phyloP scores from a whole-genome alignment of 2,888 invertebrate genomes.

The Panopea generosa region DNA sequence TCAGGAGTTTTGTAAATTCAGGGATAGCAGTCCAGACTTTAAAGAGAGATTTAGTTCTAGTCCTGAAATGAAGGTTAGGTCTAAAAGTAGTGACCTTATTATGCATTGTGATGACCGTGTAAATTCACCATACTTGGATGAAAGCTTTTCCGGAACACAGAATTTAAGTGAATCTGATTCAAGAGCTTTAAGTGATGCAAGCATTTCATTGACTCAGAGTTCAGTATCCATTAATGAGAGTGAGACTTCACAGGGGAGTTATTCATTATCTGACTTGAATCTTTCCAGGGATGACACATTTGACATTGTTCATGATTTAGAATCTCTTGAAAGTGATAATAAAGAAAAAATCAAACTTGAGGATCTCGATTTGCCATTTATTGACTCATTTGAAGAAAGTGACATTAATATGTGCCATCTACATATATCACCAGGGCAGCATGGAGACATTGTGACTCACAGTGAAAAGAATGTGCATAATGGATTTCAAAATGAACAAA shows the following conservation, averaged over 20 bases:
- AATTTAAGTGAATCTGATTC: slow-evolving; percentile 58
- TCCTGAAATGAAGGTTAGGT: slow-evolving; percentile 5
- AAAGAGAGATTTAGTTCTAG: not conserved
- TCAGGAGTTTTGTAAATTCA: slow-evolving; percentile 53
- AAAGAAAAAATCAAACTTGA: slow-evolving; percentile 53
- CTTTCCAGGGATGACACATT: slow-evolving; percentile 53
- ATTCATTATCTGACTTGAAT: slow-evolving; percentile 54
- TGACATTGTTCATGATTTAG: slow-evolving; percentile 46
- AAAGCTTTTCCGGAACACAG: slow-evolving; percentile 32
- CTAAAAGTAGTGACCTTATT: slow-evolving; percentile 23
- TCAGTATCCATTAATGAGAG: slow-evolving; percentile 57
- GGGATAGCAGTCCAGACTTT: slow-evolving; percentile 15
- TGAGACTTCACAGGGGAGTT: slow-evolving; percentile 61
- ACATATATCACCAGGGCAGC: slow-evolving; percentile 30
- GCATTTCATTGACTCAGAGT: slow-evolving; percentile 55
- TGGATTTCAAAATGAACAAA: not conserved
- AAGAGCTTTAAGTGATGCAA: slow-evolving; percentile 51
- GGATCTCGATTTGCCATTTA: slow-evolving; percentile 55
- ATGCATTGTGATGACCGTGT: slow-evolving; percentile 17
- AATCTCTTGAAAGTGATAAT: slow-evolving; percentile 44
- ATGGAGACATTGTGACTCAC: not conserved
- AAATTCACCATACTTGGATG: slow-evolving; percentile 49
- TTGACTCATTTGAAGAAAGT: slow-evolving; percentile 54
- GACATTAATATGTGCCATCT: slow-evolving; percentile 46
- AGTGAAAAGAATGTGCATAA: not conserved